Evolutionary conservation across 2,797 vertebrate species (phyloP).

Genomic region (Pangasius mekongensis): DNA sequence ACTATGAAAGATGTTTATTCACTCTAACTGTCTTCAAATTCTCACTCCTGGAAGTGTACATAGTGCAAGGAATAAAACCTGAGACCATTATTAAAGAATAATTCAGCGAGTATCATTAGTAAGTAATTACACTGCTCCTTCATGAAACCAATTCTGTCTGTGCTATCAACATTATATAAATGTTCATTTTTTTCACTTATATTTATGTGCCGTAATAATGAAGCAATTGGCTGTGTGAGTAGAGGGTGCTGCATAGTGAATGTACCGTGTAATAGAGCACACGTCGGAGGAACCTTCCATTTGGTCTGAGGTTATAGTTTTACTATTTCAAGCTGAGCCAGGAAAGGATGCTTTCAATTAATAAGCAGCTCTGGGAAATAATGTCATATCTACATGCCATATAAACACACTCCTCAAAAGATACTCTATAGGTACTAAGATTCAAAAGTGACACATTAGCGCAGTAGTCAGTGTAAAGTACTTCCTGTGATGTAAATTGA

Average conservation of each 20-base stretch:
- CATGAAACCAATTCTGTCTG: conserved; percentile 2
- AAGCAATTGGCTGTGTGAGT: conserved; percentile 19
- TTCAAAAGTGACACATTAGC: background rate
- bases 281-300: background rate
- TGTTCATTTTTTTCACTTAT: background rate
- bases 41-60: background rate
- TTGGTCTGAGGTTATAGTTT: conserved; percentile 14
- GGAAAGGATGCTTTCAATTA: background rate
- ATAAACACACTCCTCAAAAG: background rate
- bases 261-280: conserved; percentile 7
- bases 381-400: background rate
- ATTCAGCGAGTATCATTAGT: background rate
- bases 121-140: conserved; percentile 8
- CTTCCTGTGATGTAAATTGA: conserved; percentile 49
- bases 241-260: background rate
- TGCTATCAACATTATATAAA: conserved; percentile 5
- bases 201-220: conserved; percentile 5
- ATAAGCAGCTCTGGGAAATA: conserved; percentile 12
- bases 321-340: background rate
- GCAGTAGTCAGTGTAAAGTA: conserved; percentile 28
- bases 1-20: background rate
- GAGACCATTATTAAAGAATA: conserved; percentile 2
- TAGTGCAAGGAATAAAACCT: background rate
- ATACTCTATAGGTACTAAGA: background rate
- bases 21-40: background rate